Evolutionary conservation across 1,140 invertebrate species (phyloP), one percentile per base, ranked within the genome.

Genomic region (Lepidurus arcticus): DNA sequence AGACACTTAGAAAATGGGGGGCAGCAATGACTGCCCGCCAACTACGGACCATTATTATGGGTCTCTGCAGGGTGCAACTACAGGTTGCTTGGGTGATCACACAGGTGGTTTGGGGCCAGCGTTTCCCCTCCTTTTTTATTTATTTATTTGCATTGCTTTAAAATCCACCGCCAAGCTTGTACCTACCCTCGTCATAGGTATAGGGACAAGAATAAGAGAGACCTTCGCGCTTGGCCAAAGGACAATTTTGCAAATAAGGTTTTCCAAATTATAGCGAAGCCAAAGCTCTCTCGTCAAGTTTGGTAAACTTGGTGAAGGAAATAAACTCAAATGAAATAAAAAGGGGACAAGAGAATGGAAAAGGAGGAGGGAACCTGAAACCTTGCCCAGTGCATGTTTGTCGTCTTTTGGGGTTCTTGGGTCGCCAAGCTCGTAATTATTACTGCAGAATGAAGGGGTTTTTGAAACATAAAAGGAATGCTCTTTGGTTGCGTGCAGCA

Each of bases 1-100:
- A 21, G 53, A 65, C 53, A 65, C 53, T 65, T 65, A n/a, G 21
- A 65, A 65, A 65, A 21, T 2, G 53, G 53, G 53, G 6, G 3
- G 16, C 53, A n/a, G 53, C 53, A 65, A 65, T 65, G 53, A 65
- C 53, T 65, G 53, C 53, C 53, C 53, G 53, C 53, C 53, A 65
- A 65, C 16, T 65, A 65, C 53, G 53, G 53, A 65, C 53, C 53
- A 65, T 65, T 65, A 65, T 65, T 65, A 65, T 16, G 21, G 53
- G 53, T 65, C 53, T 65, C 53, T 21, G 53, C 53, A 65, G 53
- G 53, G 53, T 65, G 53, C 53, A 65, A 65, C 53, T 65, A 7
- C 53, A 16, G 53, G 53, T 65, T 16, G 53, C 53, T 65, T 65
- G 53, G 8, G 53, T 65, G 53, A 65, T 65, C 53, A 65, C 53